Evolutionary conservation across 2,888 invertebrate species (phyloP), one percentile per base, ranked within the genome.

Genomic region (Andrena marginata): DNA sequence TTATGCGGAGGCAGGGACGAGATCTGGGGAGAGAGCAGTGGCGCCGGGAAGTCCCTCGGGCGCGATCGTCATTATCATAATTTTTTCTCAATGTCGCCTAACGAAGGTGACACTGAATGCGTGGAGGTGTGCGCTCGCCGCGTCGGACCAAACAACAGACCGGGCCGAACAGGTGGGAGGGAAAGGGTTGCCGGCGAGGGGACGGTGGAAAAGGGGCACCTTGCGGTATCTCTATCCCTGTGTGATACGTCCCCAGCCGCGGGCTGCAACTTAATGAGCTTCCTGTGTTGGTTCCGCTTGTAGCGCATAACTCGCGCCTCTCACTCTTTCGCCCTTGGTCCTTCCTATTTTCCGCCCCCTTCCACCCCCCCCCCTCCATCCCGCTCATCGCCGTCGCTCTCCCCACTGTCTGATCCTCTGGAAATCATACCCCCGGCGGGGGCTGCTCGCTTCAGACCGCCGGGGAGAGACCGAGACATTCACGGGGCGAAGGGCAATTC

Each of bases 251-350:
- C 42, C 42, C 42, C 86, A 82, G 89, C 89, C 89, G 85, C 89
- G 82, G 89, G 89, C 82, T 88, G 84, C 82, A 88, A 89, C 90
- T 90, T 89, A 89, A 89, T 90, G 89, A 89, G 89, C 90, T 89
- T 89, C 89, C 89, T 88, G 87, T 85, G 88, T 87, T 88, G 87
- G 83, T 89, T 89, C 90, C 90, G 89, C 84, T 88, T 88, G 89
- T 89, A 89, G 77, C 87, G 87, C 85, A 82, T 85, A 85, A 87
- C 85, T 80, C 71, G 73, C 77, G 75, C 64, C 82, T 85, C 80
- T 82, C 81, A 13, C 76, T 70, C 80, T 70, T 72, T 71, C 73
- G 56, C 65, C 60, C 51, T 72, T 72, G 63, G 35, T 68, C 60
- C 48, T 62, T 67, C 48, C 42, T 29, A 70, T 69, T 73, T 64